phyloP scores from a whole-genome alignment of 92 coral and sea anemone genomes.

The Palythoa caribaeorum region DNA sequence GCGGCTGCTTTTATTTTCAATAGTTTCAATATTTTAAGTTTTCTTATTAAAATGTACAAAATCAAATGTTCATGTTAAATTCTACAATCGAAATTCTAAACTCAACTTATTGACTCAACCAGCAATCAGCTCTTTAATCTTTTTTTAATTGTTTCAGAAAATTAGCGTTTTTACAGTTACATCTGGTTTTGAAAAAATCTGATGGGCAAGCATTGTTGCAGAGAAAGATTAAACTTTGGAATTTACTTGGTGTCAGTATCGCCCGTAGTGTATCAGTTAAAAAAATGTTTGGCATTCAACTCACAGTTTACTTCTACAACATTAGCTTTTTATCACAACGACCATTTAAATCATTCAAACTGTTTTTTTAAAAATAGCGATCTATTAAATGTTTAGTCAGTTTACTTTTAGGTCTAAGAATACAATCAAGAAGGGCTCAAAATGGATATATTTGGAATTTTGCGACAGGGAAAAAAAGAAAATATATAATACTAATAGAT shows the following conservation, averaged over 20 bases:
- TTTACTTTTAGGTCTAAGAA: not conserved
- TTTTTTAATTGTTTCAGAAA: too few species aligned
- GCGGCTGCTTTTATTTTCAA: not conserved
- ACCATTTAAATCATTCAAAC: not conserved
- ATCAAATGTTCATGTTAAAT: too few species aligned
- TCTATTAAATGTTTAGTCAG: too few species aligned
- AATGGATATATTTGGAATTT: too few species aligned
- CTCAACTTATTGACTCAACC: not conserved
- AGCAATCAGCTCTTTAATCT: not conserved
- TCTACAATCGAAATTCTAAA: too few species aligned
- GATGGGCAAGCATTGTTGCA: not conserved
- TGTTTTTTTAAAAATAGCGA: not conserved
- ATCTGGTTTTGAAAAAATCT: not conserved
- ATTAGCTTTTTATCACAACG: not conserved
- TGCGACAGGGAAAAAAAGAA: too few species aligned
- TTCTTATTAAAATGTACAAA: not conserved
- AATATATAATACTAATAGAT: too few species aligned
- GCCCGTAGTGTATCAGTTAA: not conserved
- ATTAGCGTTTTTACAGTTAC: not conserved
- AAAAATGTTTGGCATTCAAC: not conserved
- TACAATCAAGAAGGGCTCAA: too few species aligned
- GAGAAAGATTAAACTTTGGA: not conserved
- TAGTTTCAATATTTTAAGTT: not conserved
- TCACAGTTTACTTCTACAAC: not conserved
- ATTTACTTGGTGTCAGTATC: too few species aligned